Evolutionary conservation across 2,888 invertebrate species (phyloP).

Genomic region (Eustalomyia histrio): DNA sequence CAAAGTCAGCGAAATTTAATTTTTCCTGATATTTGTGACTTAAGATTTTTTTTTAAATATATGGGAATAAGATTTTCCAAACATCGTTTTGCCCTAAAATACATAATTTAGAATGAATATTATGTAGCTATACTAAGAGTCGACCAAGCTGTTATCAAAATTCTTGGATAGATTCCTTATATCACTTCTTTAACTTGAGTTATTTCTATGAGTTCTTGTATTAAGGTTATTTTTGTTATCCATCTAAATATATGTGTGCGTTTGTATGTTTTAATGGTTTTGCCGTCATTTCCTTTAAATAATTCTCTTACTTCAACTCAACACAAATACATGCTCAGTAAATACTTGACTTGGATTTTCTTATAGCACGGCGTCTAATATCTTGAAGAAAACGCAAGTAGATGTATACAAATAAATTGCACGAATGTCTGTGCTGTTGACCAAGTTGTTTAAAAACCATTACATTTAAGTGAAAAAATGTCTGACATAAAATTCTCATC

Average conservation of each 20-base stretch:
- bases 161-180: not conserved
- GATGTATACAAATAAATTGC: not conserved
- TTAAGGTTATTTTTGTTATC: not conserved
- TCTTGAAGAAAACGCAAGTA: slow-evolving; percentile 24
- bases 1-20: too few species aligned
- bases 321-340: not conserved
- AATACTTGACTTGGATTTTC: slow-evolving; percentile 56
- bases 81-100: too few species aligned
- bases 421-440: slow-evolving; percentile 31
- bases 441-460: slow-evolving; percentile 63
- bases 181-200: not conserved
- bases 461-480: slow-evolving; percentile 58
- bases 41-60: too few species aligned
- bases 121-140: not conserved
- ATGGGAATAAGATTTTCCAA: too few species aligned
- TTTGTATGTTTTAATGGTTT: too few species aligned
- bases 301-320: not conserved
- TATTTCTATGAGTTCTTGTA: not conserved
- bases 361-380: slow-evolving; percentile 52
- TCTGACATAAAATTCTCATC: slow-evolving; percentile 6
- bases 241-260: not conserved
- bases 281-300: not conserved
- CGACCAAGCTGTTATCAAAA: not conserved
- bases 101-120: too few species aligned
- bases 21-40: too few species aligned